Conservation (phyloP, 2,113 vertebrate genomes). For the Diadophis punctatus region DNA sequence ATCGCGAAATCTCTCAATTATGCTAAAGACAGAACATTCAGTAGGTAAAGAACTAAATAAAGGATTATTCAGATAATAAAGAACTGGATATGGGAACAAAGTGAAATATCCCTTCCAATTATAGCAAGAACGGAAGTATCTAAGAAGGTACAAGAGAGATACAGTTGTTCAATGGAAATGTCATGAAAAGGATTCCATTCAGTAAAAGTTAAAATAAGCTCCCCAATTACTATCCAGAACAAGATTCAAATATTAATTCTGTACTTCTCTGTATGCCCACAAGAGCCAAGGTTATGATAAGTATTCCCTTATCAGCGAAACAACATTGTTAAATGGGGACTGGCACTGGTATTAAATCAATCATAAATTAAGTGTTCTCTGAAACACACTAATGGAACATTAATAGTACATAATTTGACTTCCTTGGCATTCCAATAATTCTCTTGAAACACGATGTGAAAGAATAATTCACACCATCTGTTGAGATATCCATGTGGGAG, state of each 20-base stretch:
- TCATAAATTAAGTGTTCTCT: not conserved
- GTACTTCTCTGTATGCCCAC: not conserved
- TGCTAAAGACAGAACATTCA: not conserved
- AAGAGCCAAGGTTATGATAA: not conserved
- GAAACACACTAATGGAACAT: not conserved
- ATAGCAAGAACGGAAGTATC: not conserved
- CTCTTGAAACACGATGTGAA: not conserved
- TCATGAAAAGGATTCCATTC: not conserved
- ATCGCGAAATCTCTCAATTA: not conserved
- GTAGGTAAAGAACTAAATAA: not conserved
- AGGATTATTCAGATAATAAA: not conserved
- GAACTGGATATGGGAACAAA: not conserved
- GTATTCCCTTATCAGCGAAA: conserved; percentile 4
- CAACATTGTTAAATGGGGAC: not conserved
- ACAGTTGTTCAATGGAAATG: not conserved
- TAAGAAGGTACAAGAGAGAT: not conserved
- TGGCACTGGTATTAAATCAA: not conserved
- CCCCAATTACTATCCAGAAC: not conserved
- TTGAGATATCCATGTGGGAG: not conserved
- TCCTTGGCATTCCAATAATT: not conserved
- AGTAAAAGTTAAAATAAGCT: not conserved
- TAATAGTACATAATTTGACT: not conserved
- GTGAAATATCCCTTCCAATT: not conserved
- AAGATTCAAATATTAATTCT: not conserved
- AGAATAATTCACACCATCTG: not conserved